Conservation (phyloP, 2,888 invertebrate genomes). For the Ferrisia virgata region DNA sequence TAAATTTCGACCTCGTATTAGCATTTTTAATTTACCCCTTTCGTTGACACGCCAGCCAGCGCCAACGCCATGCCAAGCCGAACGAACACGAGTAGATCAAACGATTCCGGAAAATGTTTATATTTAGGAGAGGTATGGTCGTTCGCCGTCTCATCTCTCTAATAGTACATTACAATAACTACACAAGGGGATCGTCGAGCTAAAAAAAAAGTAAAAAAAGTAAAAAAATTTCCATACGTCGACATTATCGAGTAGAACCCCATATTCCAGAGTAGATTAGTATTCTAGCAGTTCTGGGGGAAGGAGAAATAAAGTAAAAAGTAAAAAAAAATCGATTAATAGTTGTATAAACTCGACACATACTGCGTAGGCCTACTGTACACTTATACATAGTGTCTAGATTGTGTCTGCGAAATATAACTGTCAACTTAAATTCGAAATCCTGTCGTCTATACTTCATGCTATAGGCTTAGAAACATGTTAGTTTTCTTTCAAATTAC, state of each 20-base stretch:
- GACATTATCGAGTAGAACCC: neutral
- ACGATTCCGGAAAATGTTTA: neutral
- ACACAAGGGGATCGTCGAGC: neutral
- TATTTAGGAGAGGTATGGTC: neutral
- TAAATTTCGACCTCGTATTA: neutral
- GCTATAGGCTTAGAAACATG: neutral
- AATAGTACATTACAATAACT: too few species aligned
- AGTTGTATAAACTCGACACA: neutral
- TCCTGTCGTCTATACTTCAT: neutral
- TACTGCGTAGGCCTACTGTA: neutral
- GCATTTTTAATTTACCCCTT: conserved; percentile 4
- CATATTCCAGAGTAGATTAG: neutral
- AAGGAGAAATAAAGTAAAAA: neutral
- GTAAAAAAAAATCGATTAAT: neutral
- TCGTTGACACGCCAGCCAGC: neutral
- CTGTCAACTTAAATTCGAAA: conserved; percentile 19
- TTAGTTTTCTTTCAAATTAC: neutral
- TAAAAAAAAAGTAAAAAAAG: too few species aligned
- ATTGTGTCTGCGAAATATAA: conserved; percentile 17
- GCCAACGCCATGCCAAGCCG: too few species aligned
- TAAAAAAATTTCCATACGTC: neutral
- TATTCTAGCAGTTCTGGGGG: neutral
- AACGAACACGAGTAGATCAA: neutral
- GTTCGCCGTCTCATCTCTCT: neutral
- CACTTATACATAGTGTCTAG: neutral